Conservation (phyloP, 1,140 invertebrate genomes). For the Eriocheir sinensis region DNA sequence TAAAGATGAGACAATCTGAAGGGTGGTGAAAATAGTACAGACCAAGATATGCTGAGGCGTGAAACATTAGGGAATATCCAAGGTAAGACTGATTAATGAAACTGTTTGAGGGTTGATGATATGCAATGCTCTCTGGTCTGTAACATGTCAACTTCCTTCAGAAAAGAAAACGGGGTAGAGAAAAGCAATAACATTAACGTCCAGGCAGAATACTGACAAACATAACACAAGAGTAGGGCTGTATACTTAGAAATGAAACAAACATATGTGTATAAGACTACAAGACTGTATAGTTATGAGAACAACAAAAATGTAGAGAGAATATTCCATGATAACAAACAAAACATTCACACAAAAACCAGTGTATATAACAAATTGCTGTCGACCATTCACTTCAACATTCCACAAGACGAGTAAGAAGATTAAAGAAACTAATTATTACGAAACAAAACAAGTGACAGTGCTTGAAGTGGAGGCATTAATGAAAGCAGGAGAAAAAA, state of each 20-base stretch:
- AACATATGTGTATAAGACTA: too few relatives aligned
- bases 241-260: too few relatives aligned
- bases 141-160: neutral
- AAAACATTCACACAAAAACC: neutral
- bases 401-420: neutral
- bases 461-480: too few relatives aligned
- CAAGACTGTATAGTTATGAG: too few relatives aligned
- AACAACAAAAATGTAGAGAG: too few relatives aligned
- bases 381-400: neutral
- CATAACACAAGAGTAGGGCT: neutral
- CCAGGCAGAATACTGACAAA: neutral
- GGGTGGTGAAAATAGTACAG: neutral
- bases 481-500: slow-evolving; percentile 9
- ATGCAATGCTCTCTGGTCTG: neutral
- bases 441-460: neutral
- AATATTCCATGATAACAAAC: neutral
- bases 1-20: too few relatives aligned
- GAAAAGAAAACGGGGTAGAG: neutral
- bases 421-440: neutral
- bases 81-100: neutral
- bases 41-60: neutral
- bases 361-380: neutral
- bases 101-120: neutral
- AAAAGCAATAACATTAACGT: neutral
- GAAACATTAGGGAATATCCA: neutral